phyloP scores from a whole-genome alignment of 2,797 vertebrate genomes.

The Acropternis orthonyx region DNA sequence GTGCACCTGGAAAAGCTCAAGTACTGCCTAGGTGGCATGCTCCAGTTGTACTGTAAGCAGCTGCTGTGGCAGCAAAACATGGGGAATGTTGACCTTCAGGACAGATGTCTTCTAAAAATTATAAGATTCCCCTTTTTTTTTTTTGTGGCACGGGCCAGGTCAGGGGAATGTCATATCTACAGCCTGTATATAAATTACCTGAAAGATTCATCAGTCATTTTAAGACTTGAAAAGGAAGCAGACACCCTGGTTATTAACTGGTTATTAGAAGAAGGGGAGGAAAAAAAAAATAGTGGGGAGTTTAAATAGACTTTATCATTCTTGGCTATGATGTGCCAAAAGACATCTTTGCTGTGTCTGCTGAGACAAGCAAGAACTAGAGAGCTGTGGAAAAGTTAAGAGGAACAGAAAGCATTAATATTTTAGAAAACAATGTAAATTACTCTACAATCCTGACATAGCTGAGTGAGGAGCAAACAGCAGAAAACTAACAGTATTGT shows the following conservation, averaged over 20 bases:
- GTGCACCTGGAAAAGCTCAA: neutral
- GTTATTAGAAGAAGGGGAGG: neutral
- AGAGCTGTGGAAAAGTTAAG: slow-evolving; percentile 15
- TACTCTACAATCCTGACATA: slow-evolving; percentile 39
- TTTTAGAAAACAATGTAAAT: slow-evolving; percentile 60
- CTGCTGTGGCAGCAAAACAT: neutral
- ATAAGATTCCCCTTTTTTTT: neutral
- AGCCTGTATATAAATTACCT: neutral
- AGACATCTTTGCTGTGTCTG: slow-evolving; percentile 11
- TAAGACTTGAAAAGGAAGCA: neutral
- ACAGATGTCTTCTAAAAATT: neutral
- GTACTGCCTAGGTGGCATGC: neutral
- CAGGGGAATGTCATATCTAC: neutral
- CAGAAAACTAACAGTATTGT: slow-evolving; percentile 17
- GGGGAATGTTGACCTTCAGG: neutral
- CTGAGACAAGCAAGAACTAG: slow-evolving; percentile 35
- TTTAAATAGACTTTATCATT: neutral
- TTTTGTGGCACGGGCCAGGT: neutral
- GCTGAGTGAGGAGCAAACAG: slow-evolving; percentile 20
- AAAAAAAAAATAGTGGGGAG: too few relatives aligned
- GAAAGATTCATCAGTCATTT: neutral
- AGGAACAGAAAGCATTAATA: slow-evolving; percentile 57
- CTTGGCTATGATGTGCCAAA: neutral
- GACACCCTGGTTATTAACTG: neutral
- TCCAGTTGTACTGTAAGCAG: neutral